Conservation (phyloP, 2,797 vertebrate species). For the Astyanax mexicanus region DNA sequence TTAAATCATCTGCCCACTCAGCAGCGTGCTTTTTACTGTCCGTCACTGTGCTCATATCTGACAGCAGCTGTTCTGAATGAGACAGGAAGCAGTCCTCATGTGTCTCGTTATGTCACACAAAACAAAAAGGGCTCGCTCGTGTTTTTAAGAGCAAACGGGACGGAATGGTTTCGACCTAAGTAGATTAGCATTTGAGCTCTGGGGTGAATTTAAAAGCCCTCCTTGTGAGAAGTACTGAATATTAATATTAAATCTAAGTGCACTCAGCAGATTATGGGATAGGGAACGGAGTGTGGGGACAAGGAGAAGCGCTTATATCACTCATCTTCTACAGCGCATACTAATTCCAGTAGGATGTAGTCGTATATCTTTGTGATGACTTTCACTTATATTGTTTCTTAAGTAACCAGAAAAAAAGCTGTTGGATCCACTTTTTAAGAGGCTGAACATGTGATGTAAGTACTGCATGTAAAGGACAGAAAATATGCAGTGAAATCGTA, state of each 20-base stretch:
- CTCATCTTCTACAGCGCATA: background rate
- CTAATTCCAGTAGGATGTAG: background rate
- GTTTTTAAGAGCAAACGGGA: background rate
- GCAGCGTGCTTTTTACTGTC: background rate
- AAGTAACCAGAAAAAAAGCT: too few relatives aligned
- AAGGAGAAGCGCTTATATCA: background rate
- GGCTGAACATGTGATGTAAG: too few relatives aligned
- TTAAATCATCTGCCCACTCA: conserved; percentile 9
- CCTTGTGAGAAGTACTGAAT: conserved; percentile 11
- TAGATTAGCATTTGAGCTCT: conserved; percentile 24
- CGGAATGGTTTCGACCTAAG: conserved; percentile 6
- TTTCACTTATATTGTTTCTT: background rate
- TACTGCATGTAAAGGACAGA: too few relatives aligned
- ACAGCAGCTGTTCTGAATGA: conserved; percentile 20
- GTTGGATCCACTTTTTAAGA: too few relatives aligned
- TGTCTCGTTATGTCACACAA: conserved; percentile 13
- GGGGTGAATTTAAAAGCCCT: conserved; percentile 15
- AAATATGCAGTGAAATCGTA: too few relatives aligned
- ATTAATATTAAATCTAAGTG: conserved; percentile 23
- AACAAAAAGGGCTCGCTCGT: background rate
- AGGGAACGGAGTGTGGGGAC: background rate
- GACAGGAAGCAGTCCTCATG: background rate
- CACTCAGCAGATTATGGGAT: background rate
- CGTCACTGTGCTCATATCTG: too few relatives aligned
- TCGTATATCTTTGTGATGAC: background rate